Evolutionary conservation across 2,113 vertebrate genomes (phyloP), one percentile per base, ranked within the genome.

Genomic region (Rana temporaria): DNA sequence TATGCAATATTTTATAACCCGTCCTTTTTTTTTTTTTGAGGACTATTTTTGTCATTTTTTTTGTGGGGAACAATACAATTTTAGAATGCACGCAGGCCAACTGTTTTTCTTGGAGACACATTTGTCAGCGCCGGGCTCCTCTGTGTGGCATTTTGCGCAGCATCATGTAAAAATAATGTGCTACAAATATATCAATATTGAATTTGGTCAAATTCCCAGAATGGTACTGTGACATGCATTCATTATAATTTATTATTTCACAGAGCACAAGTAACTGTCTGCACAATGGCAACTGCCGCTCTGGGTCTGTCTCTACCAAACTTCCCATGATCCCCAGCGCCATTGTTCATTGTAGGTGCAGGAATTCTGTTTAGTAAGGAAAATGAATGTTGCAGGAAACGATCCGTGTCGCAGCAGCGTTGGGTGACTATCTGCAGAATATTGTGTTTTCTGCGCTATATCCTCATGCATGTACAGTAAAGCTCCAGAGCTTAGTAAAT

Each of bases 111-210:
- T 73, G 55, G 71, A 74, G 71, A 59, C 56, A 59, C 56, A 60
- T 38, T 59, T 22, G 71, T 74, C 71, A 38, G 52, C 8, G 71
- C 34, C 4, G 55, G 71, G 71, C 59, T 59, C 55, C 38, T 60
- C 71, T 59, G 34, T 59, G 26, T 74, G 71, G 71, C 53, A 57
- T 59, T 73, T 73, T 73, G 53, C 57, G 19, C 71, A 60, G 55
- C 32, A 22, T 60, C 19, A 0, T 74, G 71, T 59, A 74, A 74
- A 59, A 74, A 32, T 34, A 73, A 73, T 57, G 52, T 56, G 70
- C 57, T 57, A 32, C 52, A 57, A 74, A 38, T 74, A 74, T 38
- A 74, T 74, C 71, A 74, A 60, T 74, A 74, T 74, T 74, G 55
- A 30, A n/a, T 74, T 74, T 74, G 71, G 71, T 74, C 56, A 60